Base-by-base conservation (phyloP, 2,888 invertebrate genomes). In the Rhopalosiphum nymphaeae region DNA sequence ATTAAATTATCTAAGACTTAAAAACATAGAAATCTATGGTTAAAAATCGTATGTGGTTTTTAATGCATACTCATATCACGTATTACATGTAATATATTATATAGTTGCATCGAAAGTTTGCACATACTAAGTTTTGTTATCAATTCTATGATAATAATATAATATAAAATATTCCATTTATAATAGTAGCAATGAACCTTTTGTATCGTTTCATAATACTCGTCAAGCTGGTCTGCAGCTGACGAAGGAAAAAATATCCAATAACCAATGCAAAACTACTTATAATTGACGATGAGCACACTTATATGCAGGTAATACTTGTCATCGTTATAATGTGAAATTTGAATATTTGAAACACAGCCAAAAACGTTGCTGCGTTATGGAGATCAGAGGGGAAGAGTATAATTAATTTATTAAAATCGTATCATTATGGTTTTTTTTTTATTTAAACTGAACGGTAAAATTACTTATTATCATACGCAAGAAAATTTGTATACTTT, bases 401-500 rank as follows among this genome's bases (percentile, higher is more conserved):
- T 21, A 36, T 53, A 53, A 87, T 87, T 87, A 36, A 88, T 53
- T 53, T 49, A n/a, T 49, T n/a, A n/a, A 53, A 88, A 49, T 88
- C 9, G 21, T 53, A 91, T 36, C 36, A 78, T 49, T 53, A 42
- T 89, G 4, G 11, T 61, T 29, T 57, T 57, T 42, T 56, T 57
- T 89, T 42, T 57, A 88, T 42, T 87, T 26, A 49, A 46, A 91
- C 85, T 57, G 13, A 56, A 56, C 44, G n/a, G n/a, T n/a, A n/a
- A 56, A 85, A 91, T 56, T 13, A 1, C 42, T 91, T 67, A 67
- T 25, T 21, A 29, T 46, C 44, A 46, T 25, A 36, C 26, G 11
- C 13, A 44, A 26, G n/a, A 57, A 92, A 92, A 53, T 53, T 26
- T 29, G 13, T 57, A 57, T 46, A 87, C 86, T 92, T 87, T 92